phyloP scores from a whole-genome alignment of 1,140 invertebrate species.

The Odontomachus brunneus region DNA sequence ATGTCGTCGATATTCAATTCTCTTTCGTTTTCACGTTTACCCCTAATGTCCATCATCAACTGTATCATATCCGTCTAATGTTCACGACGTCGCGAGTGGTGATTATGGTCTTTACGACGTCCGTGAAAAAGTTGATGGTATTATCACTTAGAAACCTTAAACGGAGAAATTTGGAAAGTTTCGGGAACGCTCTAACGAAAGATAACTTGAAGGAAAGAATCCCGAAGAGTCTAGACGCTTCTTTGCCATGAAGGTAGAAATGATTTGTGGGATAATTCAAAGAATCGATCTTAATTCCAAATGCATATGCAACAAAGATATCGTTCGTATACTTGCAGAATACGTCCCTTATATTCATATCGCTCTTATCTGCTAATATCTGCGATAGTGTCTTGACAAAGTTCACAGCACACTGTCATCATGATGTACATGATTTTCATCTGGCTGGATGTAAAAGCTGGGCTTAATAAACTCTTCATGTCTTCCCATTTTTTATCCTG shows the following conservation, averaged over 20 bases:
- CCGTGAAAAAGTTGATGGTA: slow-evolving; percentile 74
- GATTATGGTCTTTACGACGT: slow-evolving; percentile 74
- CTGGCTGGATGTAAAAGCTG: slow-evolving; percentile 82
- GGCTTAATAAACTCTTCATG: slow-evolving; percentile 81
- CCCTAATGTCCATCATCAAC: slow-evolving; percentile 60
- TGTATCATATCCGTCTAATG: slow-evolving; percentile 27
- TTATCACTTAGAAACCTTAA: slow-evolving; percentile 69
- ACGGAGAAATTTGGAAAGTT: slow-evolving; percentile 67
- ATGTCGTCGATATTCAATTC: slow-evolving; percentile 64
- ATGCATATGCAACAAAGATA: slow-evolving; percentile 46
- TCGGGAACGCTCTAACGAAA: slow-evolving; percentile 66
- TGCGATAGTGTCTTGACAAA: slow-evolving; percentile 25
- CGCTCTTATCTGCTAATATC: background rate
- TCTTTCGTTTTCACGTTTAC: slow-evolving; percentile 70
- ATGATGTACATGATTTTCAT: slow-evolving; percentile 84
- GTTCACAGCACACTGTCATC: slow-evolving; percentile 78
- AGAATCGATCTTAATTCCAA: slow-evolving; percentile 52
- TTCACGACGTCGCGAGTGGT: slow-evolving; percentile 17
- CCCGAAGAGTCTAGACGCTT: slow-evolving; percentile 28
- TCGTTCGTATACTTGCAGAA: slow-evolving; percentile 57
- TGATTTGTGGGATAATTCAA: slow-evolving; percentile 44
- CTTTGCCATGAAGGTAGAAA: slow-evolving; percentile 24
- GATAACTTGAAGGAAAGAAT: slow-evolving; percentile 71
- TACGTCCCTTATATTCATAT: slow-evolving; percentile 16
- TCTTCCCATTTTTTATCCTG: slow-evolving; percentile 81